phyloP scores from a whole-genome alignment of 2,113 vertebrate genomes.

The Copsychus sechellarum region DNA sequence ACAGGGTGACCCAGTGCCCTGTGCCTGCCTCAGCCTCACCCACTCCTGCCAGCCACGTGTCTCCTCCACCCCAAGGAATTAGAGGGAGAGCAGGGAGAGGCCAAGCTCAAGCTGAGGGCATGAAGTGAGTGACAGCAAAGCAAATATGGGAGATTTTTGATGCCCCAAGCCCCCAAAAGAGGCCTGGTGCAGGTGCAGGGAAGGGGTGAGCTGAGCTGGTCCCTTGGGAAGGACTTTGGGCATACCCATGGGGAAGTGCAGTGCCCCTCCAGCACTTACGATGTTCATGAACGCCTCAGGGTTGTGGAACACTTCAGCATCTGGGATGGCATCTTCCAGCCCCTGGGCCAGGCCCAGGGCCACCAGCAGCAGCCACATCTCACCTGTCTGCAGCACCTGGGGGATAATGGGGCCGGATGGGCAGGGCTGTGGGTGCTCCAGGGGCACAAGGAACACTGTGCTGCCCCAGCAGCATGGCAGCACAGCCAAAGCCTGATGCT shows the following conservation, averaged over 20 bases:
- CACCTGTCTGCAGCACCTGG: rapidly evolving
- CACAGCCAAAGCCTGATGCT: background rate
- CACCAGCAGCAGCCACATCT: background rate
- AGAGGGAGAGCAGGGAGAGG: background rate
- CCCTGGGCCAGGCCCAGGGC: background rate
- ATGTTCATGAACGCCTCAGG: background rate
- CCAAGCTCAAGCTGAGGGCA: background rate
- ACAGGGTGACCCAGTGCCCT: background rate
- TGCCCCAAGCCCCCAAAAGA: background rate
- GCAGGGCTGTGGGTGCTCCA: rapidly evolving
- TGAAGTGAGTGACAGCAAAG: no score
- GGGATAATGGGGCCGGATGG: rapidly evolving
- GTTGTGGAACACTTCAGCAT: rapidly evolving
- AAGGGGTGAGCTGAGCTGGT: background rate
- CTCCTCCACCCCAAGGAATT: background rate
- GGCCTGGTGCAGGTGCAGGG: no score
- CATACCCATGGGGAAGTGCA: rapidly evolving
- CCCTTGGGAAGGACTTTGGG: background rate
- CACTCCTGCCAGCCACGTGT: rapidly evolving
- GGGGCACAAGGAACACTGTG: rapidly evolving
- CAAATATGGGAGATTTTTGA: background rate
- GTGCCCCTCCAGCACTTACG: background rate
- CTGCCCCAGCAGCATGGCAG: background rate
- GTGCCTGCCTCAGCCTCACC: background rate
- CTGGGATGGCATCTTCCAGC: background rate